A percentile compares a stretch with the other conserved stretches of the same genome.
phyloP scores from a whole-genome alignment of 92 coral and sea anemone species.

The Zoanthus sansibaricus region DNA sequence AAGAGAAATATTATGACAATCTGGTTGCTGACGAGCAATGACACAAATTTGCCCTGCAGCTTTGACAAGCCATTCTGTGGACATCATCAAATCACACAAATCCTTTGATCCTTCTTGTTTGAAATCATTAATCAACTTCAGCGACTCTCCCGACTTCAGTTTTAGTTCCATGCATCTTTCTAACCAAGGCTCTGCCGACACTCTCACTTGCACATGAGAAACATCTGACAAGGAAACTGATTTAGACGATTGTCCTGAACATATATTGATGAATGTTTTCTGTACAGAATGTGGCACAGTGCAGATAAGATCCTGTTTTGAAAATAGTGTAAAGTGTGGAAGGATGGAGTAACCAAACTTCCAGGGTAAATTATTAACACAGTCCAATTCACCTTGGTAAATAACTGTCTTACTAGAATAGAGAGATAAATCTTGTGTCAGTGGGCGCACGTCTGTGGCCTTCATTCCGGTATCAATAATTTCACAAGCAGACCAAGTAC shows the following conservation, averaged over 20 bases:
- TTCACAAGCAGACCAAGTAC: conserved; percentile 47
- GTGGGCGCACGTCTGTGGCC: conserved; percentile 52
- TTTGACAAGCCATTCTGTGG: conserved; percentile 88
- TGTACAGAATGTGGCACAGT: conserved; percentile 26
- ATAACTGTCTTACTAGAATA: conserved; percentile 51
- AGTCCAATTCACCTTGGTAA: conserved; percentile 73
- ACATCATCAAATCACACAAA: conserved; percentile 72
- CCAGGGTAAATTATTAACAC: conserved; percentile 74
- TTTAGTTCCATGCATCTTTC: conserved; percentile 69
- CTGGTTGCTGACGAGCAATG: conserved; percentile 56
- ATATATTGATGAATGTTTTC: conserved; percentile 55
- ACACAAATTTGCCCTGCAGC: conserved; percentile 74
- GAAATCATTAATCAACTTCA: conserved; percentile 60
- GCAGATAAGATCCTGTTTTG: conserved; percentile 61
- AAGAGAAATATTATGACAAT: conserved; percentile 35
- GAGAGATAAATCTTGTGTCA: conserved; percentile 51
- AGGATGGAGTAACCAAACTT: conserved; percentile 61
- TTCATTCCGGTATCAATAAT: conserved; percentile 67
- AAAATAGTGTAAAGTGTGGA: conserved; percentile 73
- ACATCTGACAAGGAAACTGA: conserved; percentile 61
- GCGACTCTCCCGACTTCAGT: conserved; percentile 60
- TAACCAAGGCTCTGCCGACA: conserved; percentile 78
- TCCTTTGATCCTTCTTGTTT: conserved; percentile 53
- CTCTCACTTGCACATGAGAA: conserved; percentile 63
- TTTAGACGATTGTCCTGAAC: conserved; percentile 57